Conservation (phyloP, 2,888 invertebrate genomes). For the Helicoverpa assulta region DNA sequence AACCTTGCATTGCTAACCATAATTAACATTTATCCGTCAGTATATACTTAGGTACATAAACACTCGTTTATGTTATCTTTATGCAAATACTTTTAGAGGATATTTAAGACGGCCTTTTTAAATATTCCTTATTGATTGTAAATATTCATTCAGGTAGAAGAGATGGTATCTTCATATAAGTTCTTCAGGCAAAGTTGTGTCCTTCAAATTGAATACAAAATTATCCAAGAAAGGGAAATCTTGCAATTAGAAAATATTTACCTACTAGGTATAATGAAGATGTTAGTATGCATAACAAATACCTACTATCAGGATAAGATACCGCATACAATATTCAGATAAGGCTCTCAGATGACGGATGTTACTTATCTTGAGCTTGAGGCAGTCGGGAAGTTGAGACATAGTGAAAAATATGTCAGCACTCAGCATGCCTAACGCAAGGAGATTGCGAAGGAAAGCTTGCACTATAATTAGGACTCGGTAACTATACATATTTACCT, state of each 20-base stretch:
- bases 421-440: slow-evolving; percentile 30
- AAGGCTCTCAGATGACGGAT: slow-evolving; percentile 31
- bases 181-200: no score
- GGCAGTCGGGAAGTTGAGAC: slow-evolving; percentile 28
- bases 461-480: slow-evolving; percentile 9
- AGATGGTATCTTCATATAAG: no score
- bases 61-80: slow-evolving; percentile 7
- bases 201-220: background rate
- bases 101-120: slow-evolving; percentile 1
- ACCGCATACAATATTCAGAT: slow-evolving; percentile 6
- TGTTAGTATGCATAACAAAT: slow-evolving; percentile 7
- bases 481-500: slow-evolving; percentile 20
- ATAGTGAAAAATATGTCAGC: slow-evolving; percentile 43
- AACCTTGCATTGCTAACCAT: background rate
- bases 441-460: slow-evolving; percentile 44
- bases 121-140: slow-evolving; percentile 32
- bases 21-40: background rate
- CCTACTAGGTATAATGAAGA: background rate
- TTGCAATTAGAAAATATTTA: background rate
- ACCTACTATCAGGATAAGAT: background rate
- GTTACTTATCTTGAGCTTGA: slow-evolving; percentile 38
- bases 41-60: background rate
- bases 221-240: background rate
- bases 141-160: background rate
- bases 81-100: background rate